Evolutionary conservation across 2,113 vertebrate genomes (phyloP), one percentile per base, ranked within the genome.

Genomic region (Dasypus novemcinctus): DNA sequence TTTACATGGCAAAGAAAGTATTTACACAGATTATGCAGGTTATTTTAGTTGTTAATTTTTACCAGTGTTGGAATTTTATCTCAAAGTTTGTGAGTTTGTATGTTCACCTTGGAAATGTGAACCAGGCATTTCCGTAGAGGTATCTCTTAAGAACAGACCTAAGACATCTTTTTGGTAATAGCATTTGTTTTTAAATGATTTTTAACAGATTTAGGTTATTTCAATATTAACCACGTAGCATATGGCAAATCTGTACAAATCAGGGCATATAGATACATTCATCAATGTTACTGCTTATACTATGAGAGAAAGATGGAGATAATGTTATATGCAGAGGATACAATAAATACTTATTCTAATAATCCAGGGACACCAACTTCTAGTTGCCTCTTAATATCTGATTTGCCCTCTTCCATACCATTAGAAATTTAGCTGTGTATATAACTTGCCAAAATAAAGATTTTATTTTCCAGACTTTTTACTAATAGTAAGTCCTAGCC

Each of bases 1-100:
- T 95, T 92, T 68, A 83, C 18, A 68, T 74, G 63, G 54, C 54
- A 87, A 52, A 66, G 33, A 66, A 49, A 82, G 52, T 61, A 90
- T 52, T 20, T 76, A 25, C 52, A 46, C 43, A 46, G 11, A 21
- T 83, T 20, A 1, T 78, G 43, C 23, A 43, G 3, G 20, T 8
- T 57, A 52, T 43, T 94, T 90, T 82, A 52, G 20, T 87, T 71
- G 7, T 54, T 93, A 82, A 90, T 83, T 87, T 87, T 93, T 31
- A 81, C 57, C 23, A 87, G 23, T 14, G 57, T 4, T 64, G 4
- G 20, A 54, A 46, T 63, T 83, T 91, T 57, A 78, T 31, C 20
- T 43, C 54, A 94, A 38, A 38, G 7, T 61, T 75, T 36, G 41
- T 83, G 27, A 66, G 79, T 2, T n/a, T 92, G 49, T 52, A 61